Conservation (phyloP, 2,113 vertebrate genomes). For the Nansenia antarctica region DNA sequence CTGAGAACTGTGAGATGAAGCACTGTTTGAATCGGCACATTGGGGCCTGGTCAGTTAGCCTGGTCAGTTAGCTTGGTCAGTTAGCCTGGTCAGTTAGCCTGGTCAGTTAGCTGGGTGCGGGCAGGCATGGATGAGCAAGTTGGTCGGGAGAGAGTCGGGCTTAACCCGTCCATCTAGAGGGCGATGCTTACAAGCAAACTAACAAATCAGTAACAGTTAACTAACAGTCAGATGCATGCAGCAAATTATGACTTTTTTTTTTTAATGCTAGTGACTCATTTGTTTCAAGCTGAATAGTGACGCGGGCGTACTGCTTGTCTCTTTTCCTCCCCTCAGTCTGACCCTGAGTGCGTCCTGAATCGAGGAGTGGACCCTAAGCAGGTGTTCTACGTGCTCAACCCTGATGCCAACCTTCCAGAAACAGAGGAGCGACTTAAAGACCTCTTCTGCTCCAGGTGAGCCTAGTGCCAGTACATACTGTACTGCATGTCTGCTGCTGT, state of each 20-base stretch:
- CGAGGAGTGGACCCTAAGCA: conserved; percentile 76
- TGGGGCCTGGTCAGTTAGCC: no score
- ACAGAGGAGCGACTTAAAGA: conserved; percentile 83
- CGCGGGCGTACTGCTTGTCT: background rate
- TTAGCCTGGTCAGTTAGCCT: no score
- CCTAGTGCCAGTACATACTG: background rate
- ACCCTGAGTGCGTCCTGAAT: conserved; percentile 69
- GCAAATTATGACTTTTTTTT: no score
- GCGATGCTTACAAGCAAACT: no score
- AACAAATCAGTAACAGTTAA: no score
- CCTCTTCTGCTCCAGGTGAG: conserved; percentile 87
- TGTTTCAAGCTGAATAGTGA: background rate
- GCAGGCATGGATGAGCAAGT: no score
- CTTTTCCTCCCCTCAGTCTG: conserved; percentile 34
- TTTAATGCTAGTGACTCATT: background rate
- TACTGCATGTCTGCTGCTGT: background rate
- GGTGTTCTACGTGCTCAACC: conserved; percentile 88
- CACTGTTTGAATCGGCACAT: background rate
- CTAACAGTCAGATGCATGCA: no score
- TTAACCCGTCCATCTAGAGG: no score
- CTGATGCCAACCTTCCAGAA: conserved; percentile 82
- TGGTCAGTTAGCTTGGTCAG: no score
- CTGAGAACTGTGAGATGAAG: conserved; percentile 73
- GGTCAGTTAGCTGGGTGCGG: no score
- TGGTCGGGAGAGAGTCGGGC: no score